These are phyloP conservation scores for Hirtodrosophila histrioides DNA, from an alignment of 2,888 invertebrate species.

Conservation along the genomic window DNA sequence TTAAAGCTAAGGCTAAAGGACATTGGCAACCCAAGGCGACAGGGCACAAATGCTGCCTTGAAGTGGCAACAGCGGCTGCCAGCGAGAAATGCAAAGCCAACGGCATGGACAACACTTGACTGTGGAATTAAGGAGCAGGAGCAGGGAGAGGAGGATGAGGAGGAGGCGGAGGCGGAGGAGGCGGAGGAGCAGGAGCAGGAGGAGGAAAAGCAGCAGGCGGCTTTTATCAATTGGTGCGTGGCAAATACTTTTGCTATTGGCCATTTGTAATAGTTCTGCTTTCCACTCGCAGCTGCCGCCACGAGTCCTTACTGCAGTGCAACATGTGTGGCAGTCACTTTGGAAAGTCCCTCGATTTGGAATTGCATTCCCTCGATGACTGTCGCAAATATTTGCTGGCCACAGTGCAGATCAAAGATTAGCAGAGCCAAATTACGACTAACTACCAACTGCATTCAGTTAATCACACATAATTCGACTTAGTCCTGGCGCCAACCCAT, in stretches of 20 bases:
- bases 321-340: slow-evolving; percentile 52
- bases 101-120: slow-evolving; percentile 33
- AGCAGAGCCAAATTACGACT: slow-evolving; percentile 9
- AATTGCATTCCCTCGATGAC: slow-evolving; percentile 42
- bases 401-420: slow-evolving; percentile 22
- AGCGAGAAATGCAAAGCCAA: slow-evolving; percentile 13
- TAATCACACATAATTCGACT: slow-evolving; percentile 27
- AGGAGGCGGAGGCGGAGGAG: neutral
- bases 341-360: slow-evolving; percentile 19
- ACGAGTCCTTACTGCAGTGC: slow-evolving; percentile 26
- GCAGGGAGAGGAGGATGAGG: neutral
- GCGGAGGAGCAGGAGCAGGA: slow-evolving; percentile 2
- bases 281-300: slow-evolving; percentile 30
- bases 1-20: slow-evolving; percentile 29
- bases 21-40: slow-evolving; percentile 25
- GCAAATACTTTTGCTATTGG: slow-evolving; percentile 53
- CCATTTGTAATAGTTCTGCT: slow-evolving; percentile 53
- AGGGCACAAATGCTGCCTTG: slow-evolving; percentile 33
- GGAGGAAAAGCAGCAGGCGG: slow-evolving; percentile 13
- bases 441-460: slow-evolving; percentile 18
- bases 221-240: slow-evolving; percentile 56
- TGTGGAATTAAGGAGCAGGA: slow-evolving; percentile 11
- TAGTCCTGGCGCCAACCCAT: neutral
- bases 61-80: slow-evolving; percentile 38
- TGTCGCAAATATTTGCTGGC: slow-evolving; percentile 51